Conservation (phyloP, 2,888 invertebrate genomes). For the Epinotia bilunana region DNA sequence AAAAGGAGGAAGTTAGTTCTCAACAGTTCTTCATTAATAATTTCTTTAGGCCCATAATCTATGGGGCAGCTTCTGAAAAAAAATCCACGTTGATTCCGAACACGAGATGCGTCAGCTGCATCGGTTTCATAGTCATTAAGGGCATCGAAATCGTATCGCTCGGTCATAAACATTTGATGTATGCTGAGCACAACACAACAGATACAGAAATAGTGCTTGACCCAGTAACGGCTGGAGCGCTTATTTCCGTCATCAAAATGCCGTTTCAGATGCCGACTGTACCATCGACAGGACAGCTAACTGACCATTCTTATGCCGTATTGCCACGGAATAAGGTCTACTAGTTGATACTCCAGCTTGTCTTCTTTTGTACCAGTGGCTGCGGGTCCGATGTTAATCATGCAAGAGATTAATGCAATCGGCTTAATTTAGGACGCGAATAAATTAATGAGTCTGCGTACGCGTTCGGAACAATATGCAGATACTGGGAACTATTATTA, state of each 20-base stretch:
- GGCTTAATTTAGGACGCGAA: slow-evolving; percentile 41
- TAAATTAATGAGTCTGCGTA: slow-evolving; percentile 41
- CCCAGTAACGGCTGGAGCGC: slow-evolving; percentile 81
- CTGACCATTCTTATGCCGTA: background rate
- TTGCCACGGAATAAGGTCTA: background rate
- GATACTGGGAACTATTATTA: slow-evolving; percentile 35
- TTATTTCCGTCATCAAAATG: slow-evolving; percentile 82
- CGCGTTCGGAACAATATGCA: slow-evolving; percentile 30
- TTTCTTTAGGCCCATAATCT: slow-evolving; percentile 10
- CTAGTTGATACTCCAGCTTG: background rate
- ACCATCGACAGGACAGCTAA: slow-evolving; percentile 43
- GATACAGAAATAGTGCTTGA: slow-evolving; percentile 81
- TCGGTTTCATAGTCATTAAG: slow-evolving; percentile 61
- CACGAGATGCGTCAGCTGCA: slow-evolving; percentile 54
- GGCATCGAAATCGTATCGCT: slow-evolving; percentile 60
- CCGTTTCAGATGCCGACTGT: slow-evolving; percentile 58
- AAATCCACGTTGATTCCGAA: slow-evolving; percentile 38
- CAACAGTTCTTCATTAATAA: slow-evolving; percentile 4
- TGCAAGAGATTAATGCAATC: slow-evolving; percentile 57
- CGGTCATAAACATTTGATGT: slow-evolving; percentile 70
- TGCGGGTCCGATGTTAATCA: slow-evolving; percentile 63
- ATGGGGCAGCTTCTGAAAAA: slow-evolving; percentile 18
- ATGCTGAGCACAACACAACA: slow-evolving; percentile 71
- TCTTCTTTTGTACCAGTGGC: slow-evolving; percentile 51
- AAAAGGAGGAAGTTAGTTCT: background rate